These are phyloP conservation scores for Noctuana brunneofusca DNA, from an alignment of 2,888 invertebrate species.

Conservation along the genomic window DNA sequence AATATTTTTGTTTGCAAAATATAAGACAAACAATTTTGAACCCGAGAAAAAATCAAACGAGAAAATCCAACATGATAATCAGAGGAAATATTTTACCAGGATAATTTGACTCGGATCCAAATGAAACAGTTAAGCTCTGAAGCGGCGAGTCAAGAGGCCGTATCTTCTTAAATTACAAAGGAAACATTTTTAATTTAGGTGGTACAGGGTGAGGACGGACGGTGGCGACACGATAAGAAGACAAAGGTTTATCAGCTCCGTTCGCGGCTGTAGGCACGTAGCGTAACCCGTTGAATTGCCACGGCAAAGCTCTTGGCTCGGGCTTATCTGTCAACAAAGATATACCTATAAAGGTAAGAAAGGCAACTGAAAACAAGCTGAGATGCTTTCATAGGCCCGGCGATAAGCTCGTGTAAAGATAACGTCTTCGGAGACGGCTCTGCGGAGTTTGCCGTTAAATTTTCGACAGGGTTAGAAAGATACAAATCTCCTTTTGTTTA, in stretches of 20 bases:
- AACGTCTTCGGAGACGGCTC: conserved; percentile 37
- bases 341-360: conserved; percentile 47
- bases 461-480: conserved; percentile 31
- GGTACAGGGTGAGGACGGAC: conserved; percentile 48
- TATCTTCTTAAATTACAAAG: conserved; percentile 41
- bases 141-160: conserved; percentile 23
- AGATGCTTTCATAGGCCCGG: conserved; percentile 41
- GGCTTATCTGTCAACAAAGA: conserved; percentile 70
- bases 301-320: conserved; percentile 59
- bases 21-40: neutral
- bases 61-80: neutral
- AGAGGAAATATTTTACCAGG: conserved; percentile 4
- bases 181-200: conserved; percentile 55
- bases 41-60: neutral
- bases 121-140: conserved; percentile 26
- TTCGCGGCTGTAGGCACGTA: conserved; percentile 57
- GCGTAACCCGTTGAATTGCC: conserved; percentile 61
- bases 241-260: conserved; percentile 66
- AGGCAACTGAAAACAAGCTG: conserved; percentile 43
- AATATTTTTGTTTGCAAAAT: too few species aligned
- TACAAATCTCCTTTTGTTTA: conserved; percentile 30
- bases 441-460: conserved; percentile 39
- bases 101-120: conserved; percentile 25
- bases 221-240: conserved; percentile 62
- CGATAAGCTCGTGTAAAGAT: conserved; percentile 37